phyloP scores from a whole-genome alignment of 2,888 invertebrate genomes.

The Synergus japonicus region DNA sequence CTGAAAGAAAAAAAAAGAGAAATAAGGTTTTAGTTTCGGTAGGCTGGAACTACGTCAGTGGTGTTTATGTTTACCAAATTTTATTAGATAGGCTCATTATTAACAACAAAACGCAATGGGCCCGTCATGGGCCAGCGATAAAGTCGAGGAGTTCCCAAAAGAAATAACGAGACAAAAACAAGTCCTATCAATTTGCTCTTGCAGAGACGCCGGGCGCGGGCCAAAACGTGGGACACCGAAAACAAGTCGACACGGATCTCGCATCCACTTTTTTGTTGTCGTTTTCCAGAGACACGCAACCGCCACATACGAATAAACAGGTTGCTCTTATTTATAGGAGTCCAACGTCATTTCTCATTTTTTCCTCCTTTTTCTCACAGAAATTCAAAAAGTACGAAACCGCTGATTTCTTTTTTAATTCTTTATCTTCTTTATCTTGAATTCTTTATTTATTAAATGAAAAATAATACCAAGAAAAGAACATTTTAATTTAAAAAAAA shows the following conservation, averaged over 20 bases:
- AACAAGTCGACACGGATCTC: slow-evolving; percentile 51
- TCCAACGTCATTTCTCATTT: not conserved
- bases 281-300: not conserved
- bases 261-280: slow-evolving; percentile 40
- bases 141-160: slow-evolving; percentile 46
- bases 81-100: slow-evolving; percentile 57
- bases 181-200: slow-evolving; percentile 57
- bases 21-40: not conserved
- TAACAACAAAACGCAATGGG: slow-evolving; percentile 54
- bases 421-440: not conserved
- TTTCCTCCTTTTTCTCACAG: not conserved
- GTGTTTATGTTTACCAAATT: slow-evolving; percentile 53
- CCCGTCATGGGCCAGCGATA: slow-evolving; percentile 31
- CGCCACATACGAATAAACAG: not conserved
- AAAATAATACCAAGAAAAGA: too few species aligned
- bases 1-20: not conserved
- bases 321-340: slow-evolving; percentile 22
- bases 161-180: slow-evolving; percentile 59
- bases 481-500: not conserved
- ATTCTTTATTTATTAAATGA: not conserved
- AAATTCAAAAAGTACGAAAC: too few species aligned
- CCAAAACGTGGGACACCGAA: slow-evolving; percentile 46
- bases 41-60: not conserved
- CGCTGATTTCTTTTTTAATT: not conserved
- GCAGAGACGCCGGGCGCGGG: not conserved